Conservation (phyloP, 2,113 vertebrate species). For the Aramus guarauna region DNA sequence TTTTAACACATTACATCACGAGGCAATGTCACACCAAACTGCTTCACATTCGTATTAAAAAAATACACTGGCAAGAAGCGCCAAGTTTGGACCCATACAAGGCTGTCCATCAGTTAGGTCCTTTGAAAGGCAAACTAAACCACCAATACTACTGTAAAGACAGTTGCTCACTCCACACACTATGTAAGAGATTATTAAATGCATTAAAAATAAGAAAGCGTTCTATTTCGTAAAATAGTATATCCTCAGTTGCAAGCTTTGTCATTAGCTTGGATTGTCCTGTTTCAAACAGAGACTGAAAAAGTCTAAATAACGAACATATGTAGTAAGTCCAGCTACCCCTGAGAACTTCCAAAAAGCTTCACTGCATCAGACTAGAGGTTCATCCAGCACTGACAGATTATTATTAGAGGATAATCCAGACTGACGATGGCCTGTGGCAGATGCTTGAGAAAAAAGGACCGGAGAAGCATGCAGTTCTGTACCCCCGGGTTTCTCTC, state of each 20-base stretch:
- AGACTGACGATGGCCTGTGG: rapidly evolving
- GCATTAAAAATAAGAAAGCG: background rate
- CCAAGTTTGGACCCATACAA: background rate
- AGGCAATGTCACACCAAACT: background rate
- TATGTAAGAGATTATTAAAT: rapidly evolving
- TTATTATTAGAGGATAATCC: too few relatives aligned
- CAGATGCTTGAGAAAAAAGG: background rate
- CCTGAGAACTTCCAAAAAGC: background rate
- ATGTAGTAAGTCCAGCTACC: rapidly evolving
- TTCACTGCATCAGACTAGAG: background rate
- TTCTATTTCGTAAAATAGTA: background rate
- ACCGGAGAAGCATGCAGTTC: rapidly evolving
- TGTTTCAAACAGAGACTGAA: background rate
- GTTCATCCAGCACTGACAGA: rapidly evolving
- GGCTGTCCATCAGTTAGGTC: background rate
- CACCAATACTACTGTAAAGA: background rate
- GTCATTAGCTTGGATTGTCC: background rate
- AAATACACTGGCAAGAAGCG: background rate
- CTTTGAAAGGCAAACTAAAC: background rate
- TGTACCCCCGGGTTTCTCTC: rapidly evolving
- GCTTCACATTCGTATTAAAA: background rate
- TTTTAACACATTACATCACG: background rate
- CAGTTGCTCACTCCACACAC: background rate
- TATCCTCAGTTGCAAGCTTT: background rate
- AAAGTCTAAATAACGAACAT: background rate